Base-by-base conservation (phyloP, 2,113 vertebrate species). In the Galbula dea region DNA sequence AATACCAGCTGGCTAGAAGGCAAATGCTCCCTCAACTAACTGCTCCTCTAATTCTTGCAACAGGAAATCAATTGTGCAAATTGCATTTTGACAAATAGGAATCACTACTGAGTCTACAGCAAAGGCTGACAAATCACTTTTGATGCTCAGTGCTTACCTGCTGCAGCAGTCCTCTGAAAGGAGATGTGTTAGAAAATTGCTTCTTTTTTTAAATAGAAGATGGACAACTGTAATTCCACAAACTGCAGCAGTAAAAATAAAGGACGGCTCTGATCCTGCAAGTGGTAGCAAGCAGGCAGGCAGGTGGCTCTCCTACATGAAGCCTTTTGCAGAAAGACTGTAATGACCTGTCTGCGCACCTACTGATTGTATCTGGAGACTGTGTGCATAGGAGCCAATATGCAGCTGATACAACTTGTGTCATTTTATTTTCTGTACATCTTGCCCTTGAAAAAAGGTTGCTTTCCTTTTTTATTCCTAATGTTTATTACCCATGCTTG, bases 341-440 rank as follows among this genome's bases (percentile, higher is more conserved):
- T 87, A 91, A 96, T 95, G 85, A 95, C 30, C 86, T 92, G 91
- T 88, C 48, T 85, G 85, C 91, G 85, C 83, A 94, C 55, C 79
- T 77, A 72, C 91, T 74, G 93, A 94, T 91, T 73, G 12, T 54
- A 89, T 89, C 78, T 79, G 39, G 41, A 91, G 80, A 61, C 57
- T 67, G 27, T 58, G 73, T 0, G 0, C 37, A 17, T 4, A 74
- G 30, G 4, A 93, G 61, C 61, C 57, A 75, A 72, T 22, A n/a
- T 32, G 46, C 54, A 73, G 82, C 41, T 46, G 66, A 79, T 73
- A 69, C 19, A 75, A 80, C 59, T 73, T 54, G 46, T 84, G 75
- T 66, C 54, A 52, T 95, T 91, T 88, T 58, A 43, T 54, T 91
- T 94, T 83, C 78, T 88, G 85, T 66, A 85, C 37, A 57, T 91